Evolutionary conservation across 2,888 invertebrate species (phyloP), one percentile per base, ranked within the genome.

Genomic region (Kryphioiulus occultus): DNA sequence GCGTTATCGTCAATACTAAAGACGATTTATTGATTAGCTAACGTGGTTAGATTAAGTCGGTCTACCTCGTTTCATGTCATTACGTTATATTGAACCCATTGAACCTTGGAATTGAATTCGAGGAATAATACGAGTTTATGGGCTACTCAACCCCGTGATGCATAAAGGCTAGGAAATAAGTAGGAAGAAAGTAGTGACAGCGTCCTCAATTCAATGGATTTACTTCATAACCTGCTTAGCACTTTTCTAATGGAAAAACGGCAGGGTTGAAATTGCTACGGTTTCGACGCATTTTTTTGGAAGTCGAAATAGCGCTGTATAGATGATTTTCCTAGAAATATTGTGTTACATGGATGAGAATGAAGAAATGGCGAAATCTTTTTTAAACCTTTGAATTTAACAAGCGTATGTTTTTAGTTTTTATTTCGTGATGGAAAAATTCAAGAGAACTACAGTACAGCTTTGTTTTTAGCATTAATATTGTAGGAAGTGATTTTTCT

Each of bases 101-200:
- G 78, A 78, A 78, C 78, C 78, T 78, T 78, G 78, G 30, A 78
- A 78, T 78, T 78, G 78, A 78, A 78, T 78, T 78, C 78, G 78
- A 78, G 15, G 78, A 78, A 78, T 78, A 78, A 78, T 78, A 78
- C 26, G 30, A 78, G 78, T 78, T 78, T 78, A 78, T 78, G 30
- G 78, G 30, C 78, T 32, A 17, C 30, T 78, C 78, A 78, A 78
- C 30, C 30, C 78, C 26, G 78, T 30, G 26, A 78, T 78, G 78
- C 30, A 78, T 78, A 78, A 15, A 78, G 78, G 78, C 78, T 78
- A 30, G 78, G 12, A 12, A 78, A 78, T 78, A 78, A 26, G 78
- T 15, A 32, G 30, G 30, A 30, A 78, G 30, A 78, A 32, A 32
- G 78, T 17, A 78, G 78, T 44, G 30, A 68, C 22, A 68, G 59